Evolutionary conservation across 2,113 vertebrate genomes (phyloP), one percentile per base, ranked within the genome.

Genomic region (Heliornis fulica): DNA sequence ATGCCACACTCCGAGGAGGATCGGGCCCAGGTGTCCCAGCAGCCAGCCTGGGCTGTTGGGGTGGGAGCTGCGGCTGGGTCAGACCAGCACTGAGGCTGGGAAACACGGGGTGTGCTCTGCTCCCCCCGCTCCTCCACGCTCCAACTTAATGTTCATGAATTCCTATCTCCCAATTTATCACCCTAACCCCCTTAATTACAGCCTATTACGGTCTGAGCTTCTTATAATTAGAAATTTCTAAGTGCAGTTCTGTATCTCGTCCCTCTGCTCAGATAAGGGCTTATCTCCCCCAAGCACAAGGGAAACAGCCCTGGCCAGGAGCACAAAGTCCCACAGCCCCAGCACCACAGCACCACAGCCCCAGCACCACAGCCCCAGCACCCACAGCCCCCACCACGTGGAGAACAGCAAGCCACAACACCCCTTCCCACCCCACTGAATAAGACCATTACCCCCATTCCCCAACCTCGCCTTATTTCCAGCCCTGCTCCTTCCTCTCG

Each of bases 31-130:
- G 17, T 18, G 15, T 45, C 79, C 4, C 50, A 28, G 9, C 10
- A 4, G 48, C 1, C 38, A 59, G 57, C 56, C 29, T 8, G 40
- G 1, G 51, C 32, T 19, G 63, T 2, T 11, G 28, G 22, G 8
- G 57, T 1, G 10, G n/a, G 3, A 54, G 54, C 40, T 10, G 4
- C 0, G 0, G 36, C 25, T 40, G 10, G 45, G n/a, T 5, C 21
- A 50, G 28, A 16, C 7, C 16, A 41, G 5, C 0, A 1, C 43
- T n/a, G 13, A 2, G 2, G 25, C 51, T 13, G n/a, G 31, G 48
- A 34, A 51, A 36, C 51, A 10, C 66, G 20, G 45, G 18, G 45
- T 16, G 45, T 45, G 17, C 18, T 45, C 45, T 8, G 5, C 41
- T 38, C 63, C 32, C 54, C 21, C 22, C 3, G 3, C 50, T 48